These are phyloP conservation scores for Sebastes alutus DNA, from an alignment of 2,797 vertebrate genomes.

Conservation along the genomic window DNA sequence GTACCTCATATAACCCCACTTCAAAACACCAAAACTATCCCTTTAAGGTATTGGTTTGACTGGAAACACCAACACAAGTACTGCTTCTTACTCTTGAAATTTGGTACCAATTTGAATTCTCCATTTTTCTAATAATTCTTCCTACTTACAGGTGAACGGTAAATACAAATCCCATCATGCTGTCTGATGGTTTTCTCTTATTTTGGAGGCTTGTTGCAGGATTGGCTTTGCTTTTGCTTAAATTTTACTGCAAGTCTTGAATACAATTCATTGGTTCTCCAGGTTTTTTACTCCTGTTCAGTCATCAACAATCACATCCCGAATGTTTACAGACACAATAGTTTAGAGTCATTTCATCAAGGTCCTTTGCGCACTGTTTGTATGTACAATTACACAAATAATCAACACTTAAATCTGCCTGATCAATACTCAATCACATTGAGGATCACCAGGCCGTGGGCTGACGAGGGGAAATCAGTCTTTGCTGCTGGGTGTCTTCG, in stretches of 20 bases:
- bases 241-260: neutral
- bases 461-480: constrained; percentile 10
- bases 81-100: neutral
- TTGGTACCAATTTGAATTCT: neutral
- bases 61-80: neutral
- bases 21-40: neutral
- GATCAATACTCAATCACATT: constrained; percentile 18
- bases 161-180: neutral
- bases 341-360: neutral
- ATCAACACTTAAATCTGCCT: constrained; percentile 5
- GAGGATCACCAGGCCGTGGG: neutral
- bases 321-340: neutral
- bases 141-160: neutral
- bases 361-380: neutral
- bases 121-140: neutral
- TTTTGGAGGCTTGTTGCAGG: neutral
- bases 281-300: too few relatives aligned
- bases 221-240: neutral
- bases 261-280: neutral
- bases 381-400: constrained; percentile 60
- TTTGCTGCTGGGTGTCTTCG: constrained; percentile 37
- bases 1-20: too few relatives aligned
- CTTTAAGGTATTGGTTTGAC: neutral
- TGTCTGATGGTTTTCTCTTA: neutral
- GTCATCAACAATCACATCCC: neutral